These are phyloP conservation scores for Lasius fuliginosus DNA, from an alignment of 2,888 invertebrate species.

Conservation along the genomic window DNA sequence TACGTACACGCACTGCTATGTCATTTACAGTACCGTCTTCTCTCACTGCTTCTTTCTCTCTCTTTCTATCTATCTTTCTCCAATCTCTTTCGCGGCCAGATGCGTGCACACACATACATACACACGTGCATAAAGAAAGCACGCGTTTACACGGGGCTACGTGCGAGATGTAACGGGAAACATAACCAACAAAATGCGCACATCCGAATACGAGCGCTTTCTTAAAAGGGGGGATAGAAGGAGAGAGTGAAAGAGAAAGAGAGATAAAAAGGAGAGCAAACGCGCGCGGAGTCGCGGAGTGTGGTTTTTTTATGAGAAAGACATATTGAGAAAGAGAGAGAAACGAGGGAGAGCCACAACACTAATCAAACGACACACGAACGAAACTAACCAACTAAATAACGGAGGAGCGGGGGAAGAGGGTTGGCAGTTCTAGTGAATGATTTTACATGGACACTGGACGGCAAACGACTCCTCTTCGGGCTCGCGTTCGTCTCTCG, in stretches of 20 bases:
- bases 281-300: background rate
- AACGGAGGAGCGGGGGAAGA: constrained; percentile 62
- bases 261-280: background rate
- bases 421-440: constrained; percentile 70
- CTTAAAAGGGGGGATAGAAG: constrained; percentile 6
- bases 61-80: constrained; percentile 25
- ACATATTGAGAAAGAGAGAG: constrained; percentile 30
- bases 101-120: constrained; percentile 7
- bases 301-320: background rate
- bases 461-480: constrained; percentile 67
- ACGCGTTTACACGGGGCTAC: constrained; percentile 47
- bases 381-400: constrained; percentile 79
- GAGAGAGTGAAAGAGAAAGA: background rate
- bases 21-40: constrained; percentile 55
- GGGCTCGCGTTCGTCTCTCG: constrained; percentile 67
- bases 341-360: constrained; percentile 58
- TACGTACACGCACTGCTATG: constrained; percentile 73
- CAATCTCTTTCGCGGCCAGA: constrained; percentile 27
- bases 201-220: constrained; percentile 53
- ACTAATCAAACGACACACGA: constrained; percentile 73
- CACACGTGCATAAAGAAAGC: background rate
- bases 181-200: constrained; percentile 72
- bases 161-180: constrained; percentile 63
- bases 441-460: constrained; percentile 79
- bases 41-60: background rate